Conservation (phyloP, 1,140 invertebrate species). For the Delia radicum region DNA sequence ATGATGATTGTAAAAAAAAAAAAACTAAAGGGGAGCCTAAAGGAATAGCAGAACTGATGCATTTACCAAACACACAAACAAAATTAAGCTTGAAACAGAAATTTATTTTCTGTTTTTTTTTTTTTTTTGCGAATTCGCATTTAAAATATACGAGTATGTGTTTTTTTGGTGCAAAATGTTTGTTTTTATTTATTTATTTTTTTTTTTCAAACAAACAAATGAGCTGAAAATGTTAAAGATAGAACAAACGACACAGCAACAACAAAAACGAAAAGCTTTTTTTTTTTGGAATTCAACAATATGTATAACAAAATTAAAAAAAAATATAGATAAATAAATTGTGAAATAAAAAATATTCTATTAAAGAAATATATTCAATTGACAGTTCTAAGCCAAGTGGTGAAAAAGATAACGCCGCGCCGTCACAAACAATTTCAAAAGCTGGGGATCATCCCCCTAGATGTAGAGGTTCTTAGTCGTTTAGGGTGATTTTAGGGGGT, state of each 20-base stretch:
- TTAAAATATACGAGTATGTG: background rate
- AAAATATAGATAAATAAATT: background rate
- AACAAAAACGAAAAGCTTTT: background rate
- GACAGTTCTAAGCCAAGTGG: too few relatives aligned
- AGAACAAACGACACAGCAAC: background rate
- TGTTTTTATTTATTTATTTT: background rate
- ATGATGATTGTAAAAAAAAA: slow-evolving; percentile 8
- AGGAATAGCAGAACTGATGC: background rate
- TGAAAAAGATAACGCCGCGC: too few relatives aligned
- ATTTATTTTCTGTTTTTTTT: background rate
- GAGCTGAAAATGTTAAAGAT: background rate
- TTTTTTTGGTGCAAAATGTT: background rate
- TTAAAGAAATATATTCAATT: too few relatives aligned
- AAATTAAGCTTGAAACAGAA: background rate
- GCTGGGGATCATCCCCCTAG: too few relatives aligned
- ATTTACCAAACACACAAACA: slow-evolving; percentile 6
- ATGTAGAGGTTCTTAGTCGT: too few relatives aligned
- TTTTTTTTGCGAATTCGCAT: background rate
- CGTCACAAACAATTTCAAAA: too few relatives aligned
- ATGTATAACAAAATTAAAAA: slow-evolving; percentile 5
- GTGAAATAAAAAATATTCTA: background rate
- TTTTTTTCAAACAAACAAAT: slow-evolving; percentile 2
- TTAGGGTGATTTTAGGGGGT: too few relatives aligned
- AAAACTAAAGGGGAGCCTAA: slow-evolving; percentile 1
- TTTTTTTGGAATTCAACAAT: background rate